Conservation (phyloP, 1,140 invertebrate genomes). For the Drosophila pseudoobscura region DNA sequence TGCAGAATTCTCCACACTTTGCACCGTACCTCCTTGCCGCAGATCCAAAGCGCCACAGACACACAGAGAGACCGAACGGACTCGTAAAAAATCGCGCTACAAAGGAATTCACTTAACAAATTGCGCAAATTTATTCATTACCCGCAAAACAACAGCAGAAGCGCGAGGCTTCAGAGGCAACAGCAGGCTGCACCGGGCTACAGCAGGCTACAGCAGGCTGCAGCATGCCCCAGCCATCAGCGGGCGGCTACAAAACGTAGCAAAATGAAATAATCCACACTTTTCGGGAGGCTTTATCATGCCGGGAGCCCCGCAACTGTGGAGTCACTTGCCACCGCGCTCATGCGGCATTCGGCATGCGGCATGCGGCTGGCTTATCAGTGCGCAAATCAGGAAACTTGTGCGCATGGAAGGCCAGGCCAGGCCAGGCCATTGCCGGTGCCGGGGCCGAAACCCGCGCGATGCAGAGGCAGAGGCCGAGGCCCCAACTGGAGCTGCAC, state of each 20-base stretch:
- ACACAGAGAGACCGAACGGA: constrained; percentile 36
- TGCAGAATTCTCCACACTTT: constrained; percentile 25
- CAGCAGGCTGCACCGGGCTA: constrained; percentile 15
- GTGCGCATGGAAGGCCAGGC: constrained; percentile 40
- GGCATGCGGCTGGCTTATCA: constrained; percentile 66
- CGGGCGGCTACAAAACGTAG: constrained; percentile 71
- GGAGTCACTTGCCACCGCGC: constrained; percentile 2
- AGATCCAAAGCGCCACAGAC: constrained; percentile 58
- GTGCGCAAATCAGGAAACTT: constrained; percentile 69
- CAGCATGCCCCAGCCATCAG: constrained; percentile 5
- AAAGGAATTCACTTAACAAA: constrained; percentile 82
- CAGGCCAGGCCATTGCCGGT: too few relatives aligned
- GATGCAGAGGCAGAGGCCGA: not conserved
- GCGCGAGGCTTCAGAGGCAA: not conserved
- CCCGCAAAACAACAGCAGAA: constrained; percentile 65
- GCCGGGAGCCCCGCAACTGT: constrained; percentile 43
- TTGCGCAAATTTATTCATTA: constrained; percentile 82
- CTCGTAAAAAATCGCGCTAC: constrained; percentile 79
- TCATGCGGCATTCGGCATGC: constrained; percentile 38
- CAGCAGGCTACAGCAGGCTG: constrained; percentile 9
- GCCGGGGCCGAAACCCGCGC: constrained; percentile 47
- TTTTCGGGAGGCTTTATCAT: constrained; percentile 73
- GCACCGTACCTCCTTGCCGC: not conserved
- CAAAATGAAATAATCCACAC: constrained; percentile 81
- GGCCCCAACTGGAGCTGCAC: constrained; percentile 24